A percentile compares a stretch with the other conserved stretches of the same genome.
phyloP scores from a whole-genome alignment of 2,888 invertebrate genomes.

The Onchidella celtica region DNA sequence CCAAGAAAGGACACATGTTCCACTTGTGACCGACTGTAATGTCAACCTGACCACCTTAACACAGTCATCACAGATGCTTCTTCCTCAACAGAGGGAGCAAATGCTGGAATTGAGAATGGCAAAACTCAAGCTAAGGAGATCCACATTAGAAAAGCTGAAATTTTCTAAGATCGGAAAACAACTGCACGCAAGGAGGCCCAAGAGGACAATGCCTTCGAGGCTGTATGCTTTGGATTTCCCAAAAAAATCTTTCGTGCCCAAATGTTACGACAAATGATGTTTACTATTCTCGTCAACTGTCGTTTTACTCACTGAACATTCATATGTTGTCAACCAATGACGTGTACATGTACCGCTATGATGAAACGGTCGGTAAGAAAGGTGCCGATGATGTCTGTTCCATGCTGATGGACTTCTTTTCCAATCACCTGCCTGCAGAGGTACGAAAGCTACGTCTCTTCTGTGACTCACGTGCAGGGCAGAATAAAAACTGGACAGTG shows the following conservation, averaged over 20 bases:
- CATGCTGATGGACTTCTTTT: background rate
- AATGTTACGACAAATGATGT: constrained; percentile 10
- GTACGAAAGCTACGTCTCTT: background rate
- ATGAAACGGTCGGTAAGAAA: constrained; percentile 11
- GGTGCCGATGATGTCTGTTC: background rate
- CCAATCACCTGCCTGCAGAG: background rate
- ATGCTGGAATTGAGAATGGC: no score
- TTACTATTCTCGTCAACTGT: constrained; percentile 12
- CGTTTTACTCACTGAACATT: background rate
- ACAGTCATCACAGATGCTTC: no score
- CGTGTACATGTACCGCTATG: constrained; percentile 9
- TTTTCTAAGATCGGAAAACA: no score
- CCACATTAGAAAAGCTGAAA: no score
- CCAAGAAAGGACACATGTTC: no score
- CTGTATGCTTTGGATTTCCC: background rate
- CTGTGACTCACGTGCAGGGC: constrained; percentile 11
- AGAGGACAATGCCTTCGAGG: no score
- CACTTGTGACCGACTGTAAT: no score
- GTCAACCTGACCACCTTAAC: no score
- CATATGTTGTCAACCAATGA: background rate
- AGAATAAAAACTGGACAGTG: no score
- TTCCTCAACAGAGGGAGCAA: no score
- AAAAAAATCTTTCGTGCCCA: constrained; percentile 8
- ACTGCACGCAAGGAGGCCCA: no score
- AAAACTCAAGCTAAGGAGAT: no score